These are phyloP conservation scores for Dinothrombium tinctorium DNA, from an alignment of 1,140 invertebrate species.

Conservation along the genomic window DNA sequence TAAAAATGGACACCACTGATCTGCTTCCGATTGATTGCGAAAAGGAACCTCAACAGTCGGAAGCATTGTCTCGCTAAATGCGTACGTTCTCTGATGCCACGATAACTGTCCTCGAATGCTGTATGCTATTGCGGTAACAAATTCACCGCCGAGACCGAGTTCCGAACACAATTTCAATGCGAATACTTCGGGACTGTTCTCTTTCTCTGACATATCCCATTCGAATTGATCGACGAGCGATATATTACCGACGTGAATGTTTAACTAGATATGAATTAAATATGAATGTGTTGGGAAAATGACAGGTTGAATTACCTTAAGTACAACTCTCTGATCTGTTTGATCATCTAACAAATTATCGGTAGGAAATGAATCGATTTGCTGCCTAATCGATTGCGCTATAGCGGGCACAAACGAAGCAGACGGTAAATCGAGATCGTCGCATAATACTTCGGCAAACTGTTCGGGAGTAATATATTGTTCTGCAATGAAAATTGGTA, in stretches of 20 bases:
- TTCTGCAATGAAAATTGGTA: slow-evolving; percentile 51
- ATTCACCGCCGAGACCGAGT: slow-evolving; percentile 89
- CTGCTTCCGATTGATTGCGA: slow-evolving; percentile 75
- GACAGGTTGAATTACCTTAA: slow-evolving; percentile 33
- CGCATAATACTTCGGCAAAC: slow-evolving; percentile 93
- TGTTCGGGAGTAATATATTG: slow-evolving; percentile 91
- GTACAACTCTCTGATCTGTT: slow-evolving; percentile 76
- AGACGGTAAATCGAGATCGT: slow-evolving; percentile 91
- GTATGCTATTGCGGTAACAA: slow-evolving; percentile 95
- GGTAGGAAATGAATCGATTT: slow-evolving; percentile 76
- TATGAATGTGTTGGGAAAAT: neutral
- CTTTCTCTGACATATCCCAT: slow-evolving; percentile 97
- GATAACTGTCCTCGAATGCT: slow-evolving; percentile 65
- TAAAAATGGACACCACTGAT: slow-evolving; percentile 92
- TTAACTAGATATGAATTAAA: slow-evolving; percentile 31
- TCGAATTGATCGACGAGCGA: slow-evolving; percentile 97
- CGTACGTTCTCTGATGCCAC: slow-evolving; percentile 95
- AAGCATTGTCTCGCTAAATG: slow-evolving; percentile 87
- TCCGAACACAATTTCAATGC: slow-evolving; percentile 88
- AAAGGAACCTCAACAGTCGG: slow-evolving; percentile 84
- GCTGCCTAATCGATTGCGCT: slow-evolving; percentile 79
- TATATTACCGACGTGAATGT: slow-evolving; percentile 98
- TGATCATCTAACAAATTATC: slow-evolving; percentile 46
- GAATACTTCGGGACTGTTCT: slow-evolving; percentile 94
- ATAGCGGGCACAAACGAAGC: slow-evolving; percentile 90